These are phyloP conservation scores for Periplaneta americana DNA, from an alignment of 1,140 invertebrate species.

Conservation along the genomic window DNA sequence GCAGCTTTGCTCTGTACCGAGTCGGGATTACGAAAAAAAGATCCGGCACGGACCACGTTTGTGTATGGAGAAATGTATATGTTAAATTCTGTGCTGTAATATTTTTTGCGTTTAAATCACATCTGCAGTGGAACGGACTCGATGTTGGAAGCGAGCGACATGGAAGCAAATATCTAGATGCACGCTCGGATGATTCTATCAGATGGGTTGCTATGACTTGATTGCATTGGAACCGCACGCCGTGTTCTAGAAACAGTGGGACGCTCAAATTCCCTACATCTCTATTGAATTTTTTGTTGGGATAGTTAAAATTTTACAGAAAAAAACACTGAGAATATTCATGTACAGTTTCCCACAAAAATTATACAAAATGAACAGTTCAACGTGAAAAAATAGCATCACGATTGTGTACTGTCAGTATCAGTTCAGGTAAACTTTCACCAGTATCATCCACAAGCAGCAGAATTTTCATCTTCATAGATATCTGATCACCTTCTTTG, in stretches of 20 bases:
- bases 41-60: not conserved
- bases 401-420: no score
- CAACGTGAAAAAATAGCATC: no score
- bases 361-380: no score
- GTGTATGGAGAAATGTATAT: not conserved
- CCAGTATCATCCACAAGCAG: no score
- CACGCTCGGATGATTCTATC: not conserved
- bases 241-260: not conserved
- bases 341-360: no score
- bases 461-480: no score
- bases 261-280: not conserved
- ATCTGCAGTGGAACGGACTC: not conserved
- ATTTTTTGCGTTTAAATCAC: not conserved
- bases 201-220: no score
- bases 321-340: not conserved
- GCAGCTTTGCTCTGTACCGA: not conserved
- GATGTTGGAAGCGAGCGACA: no score
- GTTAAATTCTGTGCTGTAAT: not conserved
- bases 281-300: not conserved
- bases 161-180: not conserved
- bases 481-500: no score
- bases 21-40: not conserved
- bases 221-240: not conserved
- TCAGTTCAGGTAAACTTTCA: no score
- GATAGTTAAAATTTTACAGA: not conserved